Base-by-base conservation (phyloP, 2,888 invertebrate genomes). In the Stenolophus ochropezus region DNA sequence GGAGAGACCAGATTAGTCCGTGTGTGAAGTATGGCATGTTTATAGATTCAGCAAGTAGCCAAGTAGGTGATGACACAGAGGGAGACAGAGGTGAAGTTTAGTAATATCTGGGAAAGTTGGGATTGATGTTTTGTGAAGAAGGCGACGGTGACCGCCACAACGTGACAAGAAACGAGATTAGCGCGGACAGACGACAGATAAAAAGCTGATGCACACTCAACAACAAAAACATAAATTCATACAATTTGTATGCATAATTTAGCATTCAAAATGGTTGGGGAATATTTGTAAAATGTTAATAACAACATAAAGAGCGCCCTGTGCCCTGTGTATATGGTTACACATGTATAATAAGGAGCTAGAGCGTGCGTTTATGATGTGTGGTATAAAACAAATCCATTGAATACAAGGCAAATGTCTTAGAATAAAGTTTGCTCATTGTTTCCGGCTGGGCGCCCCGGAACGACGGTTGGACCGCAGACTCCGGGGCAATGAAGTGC, bases 381-480 rank as follows among this genome's bases (percentile, higher is more conserved):
- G 84, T 81, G 51, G 74, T 84, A 86, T 86, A 88, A 88, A 88
- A 87, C 86, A 87, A 87, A 87, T 87, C 87, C 86, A 87, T 86
- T 85, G 86, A 87, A 86, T 87, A 88, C 87, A 87, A 86, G 86
- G 86, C 86, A 88, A 88, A 89, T 87, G 88, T 87, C 87, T 87
- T 85, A 86, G 87, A 88, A 89, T 88, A 89, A 89, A 89, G 86
- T 87, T 88, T 84, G 83, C 85, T 83, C 84, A 86, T 86, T 85
- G 84, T 84, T 85, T 85, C 85, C 85, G 84, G 83, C 82, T 84
- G 85, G 84, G 83, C 84, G 86, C 85, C 85, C 86, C 74, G 61
- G 18, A 75, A 81, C 75, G 65, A 61, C 75, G 75, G 61, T 25
- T 47, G 42, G 61, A 20, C 47, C 56, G 58, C 14, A 77, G 21